Evolutionary conservation across 2,888 invertebrate genomes (phyloP), one percentile per base, ranked within the genome.

Genomic region (Rapana venosa): DNA sequence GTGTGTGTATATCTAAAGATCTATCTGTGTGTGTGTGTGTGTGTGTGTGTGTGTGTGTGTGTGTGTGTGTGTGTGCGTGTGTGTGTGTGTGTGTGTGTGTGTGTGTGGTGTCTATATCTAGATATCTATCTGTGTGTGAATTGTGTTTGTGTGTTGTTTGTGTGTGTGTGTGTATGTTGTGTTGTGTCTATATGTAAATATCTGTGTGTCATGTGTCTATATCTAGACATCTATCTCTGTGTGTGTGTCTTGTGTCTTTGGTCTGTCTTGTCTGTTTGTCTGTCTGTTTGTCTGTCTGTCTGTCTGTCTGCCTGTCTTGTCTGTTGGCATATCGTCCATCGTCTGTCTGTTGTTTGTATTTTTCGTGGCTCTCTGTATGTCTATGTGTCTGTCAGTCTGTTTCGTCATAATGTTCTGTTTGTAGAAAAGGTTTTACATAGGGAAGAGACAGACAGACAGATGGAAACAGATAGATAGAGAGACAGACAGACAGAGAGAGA

Each of bases 11-110:
- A 32, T 17, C 17, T 35, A 17, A 0, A 32, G 13, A 32, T 35
- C 32, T 4, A 32, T 35, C 32, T 32, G 77, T 32, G 77, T 77
- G 77, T 77, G 77, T 77, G 77, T 77, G 77, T 77, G 77, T 77
- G 77, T 32, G 77, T 77, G 74, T 74, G 74, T 74, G 74, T 74
- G 74, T 74, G 30, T n/a, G 74, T 74, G 74, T 74, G 30, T n/a
- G 74, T 74, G 30, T 74, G 74, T 74, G 74, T 74, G 74, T 74
- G 30, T 74, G 74, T 30, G 74, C 2, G 74, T 30, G 74, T 30
- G 74, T 30, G 74, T 74, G 74, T 74, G 74, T 30, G 30, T 30
- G 74, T 30, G 74, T 30, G 74, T 30, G 74, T 30, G 30, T 30
- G 74, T 74, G 74, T 30, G 30, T 74, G 74, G 13, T 13, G n/a